phyloP scores from a whole-genome alignment of 1,140 invertebrate species.

The Bradysia coprophila region DNA sequence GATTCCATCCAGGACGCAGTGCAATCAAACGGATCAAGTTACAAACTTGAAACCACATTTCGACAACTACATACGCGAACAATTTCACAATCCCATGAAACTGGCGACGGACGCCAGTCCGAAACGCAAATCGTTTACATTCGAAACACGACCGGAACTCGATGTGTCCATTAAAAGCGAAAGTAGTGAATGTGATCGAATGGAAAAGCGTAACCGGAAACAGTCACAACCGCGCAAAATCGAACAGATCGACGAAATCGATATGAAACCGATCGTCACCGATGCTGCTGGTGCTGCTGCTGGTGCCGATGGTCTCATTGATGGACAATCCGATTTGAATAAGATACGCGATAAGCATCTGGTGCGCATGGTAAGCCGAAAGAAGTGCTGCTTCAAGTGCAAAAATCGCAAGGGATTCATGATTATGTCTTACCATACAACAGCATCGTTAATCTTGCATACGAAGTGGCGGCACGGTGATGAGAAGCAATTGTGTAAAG shows the following conservation, averaged over 20 bases:
- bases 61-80: no score
- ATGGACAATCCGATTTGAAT: constrained; percentile 5
- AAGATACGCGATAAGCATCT: constrained; percentile 19
- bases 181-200: background rate
- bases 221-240: constrained; percentile 25
- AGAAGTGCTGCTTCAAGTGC: constrained; percentile 12
- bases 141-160: background rate
- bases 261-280: background rate
- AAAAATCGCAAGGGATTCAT: constrained; percentile 7
- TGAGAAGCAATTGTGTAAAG: background rate
- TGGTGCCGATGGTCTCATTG: background rate
- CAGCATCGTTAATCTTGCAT: constrained; percentile 25
- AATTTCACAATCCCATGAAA: no score
- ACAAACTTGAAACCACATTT: no score
- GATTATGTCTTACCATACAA: constrained; percentile 26
- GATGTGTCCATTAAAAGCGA: background rate
- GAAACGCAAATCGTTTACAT: no score
- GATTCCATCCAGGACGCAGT: background rate
- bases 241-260: constrained; percentile 13
- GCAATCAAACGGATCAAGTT: no score
- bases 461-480: constrained; percentile 24
- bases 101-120: no score
- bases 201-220: constrained; percentile 12
- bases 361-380: constrained; percentile 16
- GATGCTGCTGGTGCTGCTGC: background rate